Percentiles rank a stretch among this genome's conserved stretches.
These are phyloP conservation scores for Osedax fenrisi DNA, from an alignment of 2,888 invertebrate genomes.

Conservation along the genomic window DNA sequence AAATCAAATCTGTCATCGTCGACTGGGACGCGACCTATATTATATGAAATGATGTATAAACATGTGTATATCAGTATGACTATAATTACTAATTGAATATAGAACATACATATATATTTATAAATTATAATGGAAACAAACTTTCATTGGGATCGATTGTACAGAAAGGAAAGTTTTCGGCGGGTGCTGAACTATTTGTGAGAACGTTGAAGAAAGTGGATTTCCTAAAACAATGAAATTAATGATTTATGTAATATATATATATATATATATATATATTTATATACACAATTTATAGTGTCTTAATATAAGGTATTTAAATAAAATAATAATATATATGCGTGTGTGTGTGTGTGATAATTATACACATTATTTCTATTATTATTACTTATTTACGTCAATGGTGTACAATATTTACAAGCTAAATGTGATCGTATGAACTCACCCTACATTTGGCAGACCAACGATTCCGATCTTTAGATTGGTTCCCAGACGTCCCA, in stretches of 20 bases:
- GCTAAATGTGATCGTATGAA: too few relatives aligned
- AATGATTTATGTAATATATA: background rate
- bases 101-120: too few relatives aligned
- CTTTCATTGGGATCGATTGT: conserved; percentile 99
- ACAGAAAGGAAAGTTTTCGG: conserved; percentile 98
- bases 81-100: background rate
- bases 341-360: too few relatives aligned
- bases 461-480: conserved; percentile 79
- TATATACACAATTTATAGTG: too few relatives aligned
- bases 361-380: too few relatives aligned
- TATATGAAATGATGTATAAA: background rate
- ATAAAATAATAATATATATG: too few relatives aligned
- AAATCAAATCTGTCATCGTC: conserved; percentile 86
- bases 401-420: too few relatives aligned
- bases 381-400: too few relatives aligned
- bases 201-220: conserved; percentile 98
- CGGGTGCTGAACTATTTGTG: conserved; percentile 89
- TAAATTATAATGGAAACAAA: conserved; percentile 70
- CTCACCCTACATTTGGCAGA: conserved; percentile 91
- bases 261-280: too few relatives aligned
- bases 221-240: conserved; percentile 55
- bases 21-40: conserved; percentile 64
- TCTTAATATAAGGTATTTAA: too few relatives aligned
- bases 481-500: conserved; percentile 88
- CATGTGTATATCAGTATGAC: too few relatives aligned